phyloP scores from a whole-genome alignment of 2,888 invertebrate species.

The Macrophya alboannulata region DNA sequence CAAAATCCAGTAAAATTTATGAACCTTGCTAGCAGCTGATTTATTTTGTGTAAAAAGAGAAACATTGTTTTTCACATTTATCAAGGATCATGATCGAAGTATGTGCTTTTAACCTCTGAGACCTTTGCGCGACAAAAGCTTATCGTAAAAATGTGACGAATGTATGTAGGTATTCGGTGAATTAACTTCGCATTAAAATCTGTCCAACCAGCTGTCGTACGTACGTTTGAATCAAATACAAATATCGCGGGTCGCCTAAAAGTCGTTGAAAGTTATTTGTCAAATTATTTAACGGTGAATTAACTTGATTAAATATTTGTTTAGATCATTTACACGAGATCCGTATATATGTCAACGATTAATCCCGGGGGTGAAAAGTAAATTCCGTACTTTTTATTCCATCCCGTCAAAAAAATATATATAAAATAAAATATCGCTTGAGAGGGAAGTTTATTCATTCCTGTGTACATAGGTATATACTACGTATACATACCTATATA shows the following conservation, averaged over 20 bases:
- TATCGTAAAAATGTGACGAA: background rate
- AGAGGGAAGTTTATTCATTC: background rate
- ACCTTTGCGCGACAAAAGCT: background rate
- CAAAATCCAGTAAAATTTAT: background rate
- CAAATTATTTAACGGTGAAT: background rate
- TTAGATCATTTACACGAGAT: background rate
- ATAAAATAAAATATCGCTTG: background rate
- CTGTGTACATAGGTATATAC: background rate
- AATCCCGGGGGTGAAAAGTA: background rate
- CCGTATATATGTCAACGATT: background rate
- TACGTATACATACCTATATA: too few species aligned
- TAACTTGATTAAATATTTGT: slow-evolving; percentile 5
- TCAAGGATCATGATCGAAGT: background rate
- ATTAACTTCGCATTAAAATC: background rate
- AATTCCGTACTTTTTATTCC: background rate
- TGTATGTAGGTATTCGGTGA: background rate
- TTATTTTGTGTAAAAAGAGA: background rate
- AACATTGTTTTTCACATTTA: background rate
- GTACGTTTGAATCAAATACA: background rate
- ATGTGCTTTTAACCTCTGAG: background rate
- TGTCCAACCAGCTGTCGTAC: background rate
- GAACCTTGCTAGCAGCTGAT: background rate
- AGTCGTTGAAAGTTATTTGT: slow-evolving; percentile 3
- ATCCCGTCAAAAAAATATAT: background rate
- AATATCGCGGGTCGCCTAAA: background rate